phyloP scores from a whole-genome alignment of 1,140 invertebrate genomes.

The Gonatopus flavifemur region DNA sequence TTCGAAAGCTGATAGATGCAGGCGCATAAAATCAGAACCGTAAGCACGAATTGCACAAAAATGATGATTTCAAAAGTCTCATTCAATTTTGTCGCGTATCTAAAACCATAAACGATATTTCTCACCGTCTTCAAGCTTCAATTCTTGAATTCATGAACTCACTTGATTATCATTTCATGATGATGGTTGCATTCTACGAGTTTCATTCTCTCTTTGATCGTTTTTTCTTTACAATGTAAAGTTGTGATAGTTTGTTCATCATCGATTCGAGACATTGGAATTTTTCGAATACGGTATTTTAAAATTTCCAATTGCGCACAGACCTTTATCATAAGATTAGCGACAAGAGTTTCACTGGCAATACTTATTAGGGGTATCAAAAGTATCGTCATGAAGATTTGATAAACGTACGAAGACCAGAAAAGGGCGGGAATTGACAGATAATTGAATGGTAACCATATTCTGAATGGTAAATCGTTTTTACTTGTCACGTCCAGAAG shows the following conservation, averaged over 20 bases:
- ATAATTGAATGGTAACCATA: slow-evolving; percentile 22
- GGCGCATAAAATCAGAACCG: slow-evolving; percentile 22
- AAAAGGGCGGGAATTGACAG: slow-evolving; percentile 8
- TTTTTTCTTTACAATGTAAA: too few relatives aligned
- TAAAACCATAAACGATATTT: not conserved
- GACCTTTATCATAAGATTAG: slow-evolving; percentile 24
- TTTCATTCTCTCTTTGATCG: too few relatives aligned
- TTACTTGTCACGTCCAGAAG: too few relatives aligned
- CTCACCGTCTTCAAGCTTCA: not conserved
- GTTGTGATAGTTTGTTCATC: too few relatives aligned
- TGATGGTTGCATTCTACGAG: slow-evolving; percentile 18
- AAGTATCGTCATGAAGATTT: slow-evolving; percentile 17
- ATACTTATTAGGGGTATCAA: slow-evolving; percentile 20
- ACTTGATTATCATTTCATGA: slow-evolving; percentile 33
- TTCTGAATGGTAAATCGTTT: slow-evolving; percentile 14
- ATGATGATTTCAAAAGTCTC: slow-evolving; percentile 17
- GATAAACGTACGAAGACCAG: slow-evolving; percentile 28
- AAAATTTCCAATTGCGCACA: slow-evolving; percentile 28
- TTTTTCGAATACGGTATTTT: slow-evolving; percentile 18
- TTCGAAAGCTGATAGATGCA: slow-evolving; percentile 21
- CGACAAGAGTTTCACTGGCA: slow-evolving; percentile 24
- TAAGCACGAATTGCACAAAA: slow-evolving; percentile 23
- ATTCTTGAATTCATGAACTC: slow-evolving; percentile 5
- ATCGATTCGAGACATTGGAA: not conserved
- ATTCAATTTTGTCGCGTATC: slow-evolving; percentile 13